phyloP scores from a whole-genome alignment of 2,797 vertebrate species.

The Lophius americanus region DNA sequence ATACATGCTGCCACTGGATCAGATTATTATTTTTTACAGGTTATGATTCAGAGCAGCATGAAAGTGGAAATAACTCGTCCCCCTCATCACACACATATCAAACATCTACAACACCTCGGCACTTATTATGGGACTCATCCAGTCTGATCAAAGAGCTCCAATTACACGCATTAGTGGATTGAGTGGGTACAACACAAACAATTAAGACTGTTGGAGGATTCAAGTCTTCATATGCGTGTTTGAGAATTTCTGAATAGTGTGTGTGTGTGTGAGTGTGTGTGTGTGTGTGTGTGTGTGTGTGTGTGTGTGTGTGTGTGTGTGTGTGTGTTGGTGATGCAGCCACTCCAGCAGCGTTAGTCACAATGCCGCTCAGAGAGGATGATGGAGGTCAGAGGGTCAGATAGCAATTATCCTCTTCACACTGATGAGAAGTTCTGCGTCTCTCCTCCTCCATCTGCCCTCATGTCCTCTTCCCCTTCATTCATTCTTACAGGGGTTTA shows the following conservation, averaged over 20 bases:
- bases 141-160: constrained; percentile 60
- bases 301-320: constrained; percentile 30
- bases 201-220: constrained; percentile 36
- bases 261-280: constrained; percentile 28
- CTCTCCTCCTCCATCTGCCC: constrained; percentile 15
- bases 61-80: constrained; percentile 5
- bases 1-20: too few relatives aligned
- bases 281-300: constrained; percentile 16
- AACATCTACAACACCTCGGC: constrained; percentile 21
- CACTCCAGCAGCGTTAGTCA: constrained; percentile 50
- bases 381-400: constrained; percentile 56
- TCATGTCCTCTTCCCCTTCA: constrained; percentile 5
- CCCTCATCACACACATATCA: constrained; percentile 37
- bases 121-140: constrained; percentile 43
- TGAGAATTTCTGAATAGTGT: constrained; percentile 24
- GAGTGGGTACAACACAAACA: constrained; percentile 58
- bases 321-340: constrained; percentile 28
- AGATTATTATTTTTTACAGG: too few relatives aligned
- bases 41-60: not conserved
- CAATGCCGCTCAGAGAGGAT: constrained; percentile 42
- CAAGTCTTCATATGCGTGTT: constrained; percentile 32
- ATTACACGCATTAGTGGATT: constrained; percentile 64
- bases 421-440: constrained; percentile 30
- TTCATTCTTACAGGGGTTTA: not conserved
- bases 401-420: constrained; percentile 67